These are phyloP conservation scores for Ectobius pallidus DNA, from an alignment of 2,888 invertebrate species.

Conservation along the genomic window DNA sequence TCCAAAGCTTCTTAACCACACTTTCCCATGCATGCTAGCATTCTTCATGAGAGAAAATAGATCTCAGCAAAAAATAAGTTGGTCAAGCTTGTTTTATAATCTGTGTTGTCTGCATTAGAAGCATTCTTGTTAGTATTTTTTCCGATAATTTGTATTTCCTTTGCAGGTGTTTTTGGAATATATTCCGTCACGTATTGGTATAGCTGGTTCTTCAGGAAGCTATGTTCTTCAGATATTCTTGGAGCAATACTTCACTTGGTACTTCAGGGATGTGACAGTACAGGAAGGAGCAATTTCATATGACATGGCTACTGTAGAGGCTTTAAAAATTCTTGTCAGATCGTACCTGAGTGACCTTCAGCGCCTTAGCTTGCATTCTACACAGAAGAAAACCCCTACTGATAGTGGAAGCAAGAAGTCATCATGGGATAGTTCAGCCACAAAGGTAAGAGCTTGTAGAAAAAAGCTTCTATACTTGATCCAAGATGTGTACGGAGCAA, in stretches of 20 bases:
- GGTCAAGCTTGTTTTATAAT: too few species aligned
- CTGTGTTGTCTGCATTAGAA: too few species aligned
- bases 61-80: too few species aligned
- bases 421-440: background rate
- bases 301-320: conserved; percentile 46
- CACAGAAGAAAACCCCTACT: background rate
- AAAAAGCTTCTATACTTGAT: too few species aligned
- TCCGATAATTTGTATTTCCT: too few species aligned
- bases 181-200: conserved; percentile 68
- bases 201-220: conserved; percentile 53
- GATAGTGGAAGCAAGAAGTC: background rate
- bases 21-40: too few species aligned
- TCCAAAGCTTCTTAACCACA: too few species aligned
- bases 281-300: conserved; percentile 30
- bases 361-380: background rate
- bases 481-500: too few species aligned
- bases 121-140: too few species aligned
- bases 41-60: too few species aligned
- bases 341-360: conserved; percentile 50
- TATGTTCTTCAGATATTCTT: conserved; percentile 47
- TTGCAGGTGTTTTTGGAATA: conserved; percentile 68
- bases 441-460: background rate
- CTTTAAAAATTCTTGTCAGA: conserved; percentile 49
- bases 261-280: conserved; percentile 7
- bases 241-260: conserved; percentile 44